Evolutionary conservation across 2,113 vertebrate species (phyloP).

Genomic region (Perognathus longimembris): DNA sequence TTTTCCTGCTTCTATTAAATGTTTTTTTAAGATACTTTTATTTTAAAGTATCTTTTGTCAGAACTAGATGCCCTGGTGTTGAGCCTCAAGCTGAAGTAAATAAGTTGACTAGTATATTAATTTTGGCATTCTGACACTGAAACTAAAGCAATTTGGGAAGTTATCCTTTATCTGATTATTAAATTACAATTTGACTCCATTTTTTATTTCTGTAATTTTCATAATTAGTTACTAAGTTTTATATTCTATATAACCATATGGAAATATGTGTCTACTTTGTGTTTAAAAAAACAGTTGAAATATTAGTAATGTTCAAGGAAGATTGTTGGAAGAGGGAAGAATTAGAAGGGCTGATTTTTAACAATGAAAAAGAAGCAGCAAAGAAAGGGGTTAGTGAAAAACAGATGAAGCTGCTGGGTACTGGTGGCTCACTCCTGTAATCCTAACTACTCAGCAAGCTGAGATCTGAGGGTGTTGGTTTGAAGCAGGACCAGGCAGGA

Average conservation of each 20-base stretch:
- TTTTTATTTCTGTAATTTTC: slow-evolving; percentile 55
- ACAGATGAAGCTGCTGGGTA: not conserved
- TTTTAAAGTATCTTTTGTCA: slow-evolving; percentile 30
- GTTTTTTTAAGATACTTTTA: not conserved
- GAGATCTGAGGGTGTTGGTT: no score
- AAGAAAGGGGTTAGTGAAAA: fast-evolving
- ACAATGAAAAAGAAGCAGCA: not conserved
- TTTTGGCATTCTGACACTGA: slow-evolving; percentile 50
- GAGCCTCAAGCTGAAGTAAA: slow-evolving; percentile 57
- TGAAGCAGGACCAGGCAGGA: no score
- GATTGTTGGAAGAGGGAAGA: not conserved
- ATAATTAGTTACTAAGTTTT: slow-evolving; percentile 48
- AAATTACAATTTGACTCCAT: not conserved
- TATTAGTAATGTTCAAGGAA: not conserved
- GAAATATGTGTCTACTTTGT: slow-evolving; percentile 27
- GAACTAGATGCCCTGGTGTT: slow-evolving; percentile 25
- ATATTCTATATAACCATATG: slow-evolving; percentile 24
- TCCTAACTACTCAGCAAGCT: no score
- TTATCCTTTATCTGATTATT: slow-evolving; percentile 58
- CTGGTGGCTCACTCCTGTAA: no score
- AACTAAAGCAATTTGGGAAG: slow-evolving; percentile 61
- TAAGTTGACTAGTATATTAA: slow-evolving; percentile 66
- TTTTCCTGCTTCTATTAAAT: slow-evolving; percentile 50
- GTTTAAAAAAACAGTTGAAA: not conserved
- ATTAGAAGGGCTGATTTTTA: not conserved